A percentile compares a stretch with the other conserved stretches of the same genome.
Evolutionary conservation across 1,140 invertebrate genomes (phyloP).

Genomic region (Vanessa tameamea): DNA sequence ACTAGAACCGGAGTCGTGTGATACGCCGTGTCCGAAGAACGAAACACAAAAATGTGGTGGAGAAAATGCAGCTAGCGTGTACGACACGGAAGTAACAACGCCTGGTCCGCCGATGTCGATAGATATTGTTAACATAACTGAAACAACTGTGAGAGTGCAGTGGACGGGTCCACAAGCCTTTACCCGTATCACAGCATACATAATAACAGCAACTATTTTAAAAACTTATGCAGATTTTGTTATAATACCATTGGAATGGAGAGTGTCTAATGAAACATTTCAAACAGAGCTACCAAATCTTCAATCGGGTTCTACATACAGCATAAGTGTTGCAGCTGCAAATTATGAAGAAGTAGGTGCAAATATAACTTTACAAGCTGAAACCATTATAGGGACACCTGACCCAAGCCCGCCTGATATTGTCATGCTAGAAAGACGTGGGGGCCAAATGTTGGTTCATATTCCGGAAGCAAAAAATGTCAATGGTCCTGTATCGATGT

Average conservation of each 20-base stretch:
- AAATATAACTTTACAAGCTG: constrained; percentile 78
- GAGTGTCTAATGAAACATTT: constrained; percentile 75
- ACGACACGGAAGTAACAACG: constrained; percentile 75
- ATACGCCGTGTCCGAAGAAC: constrained; percentile 77
- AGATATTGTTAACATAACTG: constrained; percentile 72
- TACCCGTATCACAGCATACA: constrained; percentile 72
- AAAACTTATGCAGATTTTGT: constrained; percentile 73
- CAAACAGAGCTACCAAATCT: constrained; percentile 82
- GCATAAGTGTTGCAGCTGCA: constrained; percentile 84
- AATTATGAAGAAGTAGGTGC: constrained; percentile 84
- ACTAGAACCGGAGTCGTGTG: constrained; percentile 61
- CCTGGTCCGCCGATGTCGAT: constrained; percentile 77
- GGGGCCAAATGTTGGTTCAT: constrained; percentile 83
- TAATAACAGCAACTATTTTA: constrained; percentile 72
- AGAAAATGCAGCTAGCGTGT: constrained; percentile 78
- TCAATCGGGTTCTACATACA: constrained; percentile 87
- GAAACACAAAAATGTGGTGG: constrained; percentile 81
- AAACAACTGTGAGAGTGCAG: constrained; percentile 76
- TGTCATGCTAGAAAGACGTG: constrained; percentile 81
- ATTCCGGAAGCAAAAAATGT: constrained; percentile 84
- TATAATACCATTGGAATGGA: constrained; percentile 71
- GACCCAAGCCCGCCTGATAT: constrained; percentile 84
- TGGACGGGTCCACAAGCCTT: constrained; percentile 77
- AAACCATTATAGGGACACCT: constrained; percentile 87
- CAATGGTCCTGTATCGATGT: constrained; percentile 87